Evolutionary conservation across 2,888 invertebrate genomes (phyloP).

Genomic region (Stictocephala bisonia): DNA sequence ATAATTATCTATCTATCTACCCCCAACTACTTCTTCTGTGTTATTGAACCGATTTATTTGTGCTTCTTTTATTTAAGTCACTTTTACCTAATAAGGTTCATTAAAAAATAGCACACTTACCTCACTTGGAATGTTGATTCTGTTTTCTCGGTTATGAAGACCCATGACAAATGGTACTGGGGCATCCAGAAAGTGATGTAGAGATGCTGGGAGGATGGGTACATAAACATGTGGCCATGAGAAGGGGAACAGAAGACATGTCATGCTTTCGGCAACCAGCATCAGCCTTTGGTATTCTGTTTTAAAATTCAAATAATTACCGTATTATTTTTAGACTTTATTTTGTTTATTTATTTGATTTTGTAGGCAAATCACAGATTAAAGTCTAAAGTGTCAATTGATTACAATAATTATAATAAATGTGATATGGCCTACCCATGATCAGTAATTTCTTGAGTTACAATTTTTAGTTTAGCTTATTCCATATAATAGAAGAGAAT

Average conservation of each 20-base stretch:
- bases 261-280: conserved; percentile 95
- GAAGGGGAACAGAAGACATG: conserved; percentile 92
- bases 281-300: conserved; percentile 95
- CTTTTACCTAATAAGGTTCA: too few species aligned
- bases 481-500: too few species aligned
- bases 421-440: too few species aligned
- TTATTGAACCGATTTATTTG: neutral
- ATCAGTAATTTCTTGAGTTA: too few species aligned
- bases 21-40: neutral
- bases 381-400: too few species aligned
- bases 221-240: conserved; percentile 99
- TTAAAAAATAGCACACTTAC: conserved; percentile 59
- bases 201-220: conserved; percentile 94
- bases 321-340: too few species aligned
- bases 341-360: too few species aligned
- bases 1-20: too few species aligned
- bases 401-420: too few species aligned
- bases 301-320: too few species aligned
- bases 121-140: conserved; percentile 66
- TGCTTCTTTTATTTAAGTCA: neutral
- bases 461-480: too few species aligned
- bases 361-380: too few species aligned
- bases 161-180: conserved; percentile 99
- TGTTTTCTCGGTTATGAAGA: conserved; percentile 67
- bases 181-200: conserved; percentile 97